A percentile compares a stretch with the other conserved stretches of the same genome.
Evolutionary conservation across 2,113 vertebrate species (phyloP).

Genomic region (Thamnaconus septentrionalis): DNA sequence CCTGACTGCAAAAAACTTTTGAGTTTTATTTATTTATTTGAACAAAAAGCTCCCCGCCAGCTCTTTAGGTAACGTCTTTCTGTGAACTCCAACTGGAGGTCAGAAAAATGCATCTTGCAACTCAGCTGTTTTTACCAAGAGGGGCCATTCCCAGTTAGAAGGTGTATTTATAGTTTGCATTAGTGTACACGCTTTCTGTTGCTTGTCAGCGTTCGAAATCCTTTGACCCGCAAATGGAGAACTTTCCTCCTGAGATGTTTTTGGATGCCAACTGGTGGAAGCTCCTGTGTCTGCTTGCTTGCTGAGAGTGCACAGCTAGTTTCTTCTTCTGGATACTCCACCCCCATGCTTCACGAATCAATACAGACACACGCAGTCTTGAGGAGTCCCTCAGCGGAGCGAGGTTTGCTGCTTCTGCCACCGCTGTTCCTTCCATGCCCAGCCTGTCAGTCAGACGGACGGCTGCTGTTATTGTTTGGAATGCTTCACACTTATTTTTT

Average conservation of each 20-base stretch:
- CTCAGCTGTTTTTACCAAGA: no score
- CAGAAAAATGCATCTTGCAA: background rate
- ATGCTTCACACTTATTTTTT: background rate
- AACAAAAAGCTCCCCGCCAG: no score
- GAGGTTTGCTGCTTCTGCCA: conserved; percentile 7
- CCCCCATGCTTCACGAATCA: conserved; percentile 36
- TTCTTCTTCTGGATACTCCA: conserved; percentile 28
- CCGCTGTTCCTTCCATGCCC: conserved; percentile 11
- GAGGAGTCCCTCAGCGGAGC: conserved; percentile 15
- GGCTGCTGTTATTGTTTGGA: conserved; percentile 12
- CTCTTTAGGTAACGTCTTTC: no score
- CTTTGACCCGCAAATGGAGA: conserved; percentile 55
- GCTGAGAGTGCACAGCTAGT: conserved; percentile 41
- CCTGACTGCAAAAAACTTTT: no score
- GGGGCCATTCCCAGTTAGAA: background rate
- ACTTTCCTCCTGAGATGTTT: conserved; percentile 53
- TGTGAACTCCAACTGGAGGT: background rate
- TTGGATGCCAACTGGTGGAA: conserved; percentile 51
- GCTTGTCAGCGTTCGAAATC: conserved; percentile 37
- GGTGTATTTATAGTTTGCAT: conserved; percentile 54
- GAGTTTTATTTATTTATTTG: no score
- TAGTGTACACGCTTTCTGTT: conserved; percentile 47
- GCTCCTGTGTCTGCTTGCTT: conserved; percentile 46
- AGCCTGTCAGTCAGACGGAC: conserved; percentile 8
- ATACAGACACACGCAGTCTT: conserved; percentile 16